These are phyloP conservation scores for Eulithis testata DNA, from an alignment of 2,888 invertebrate species.

Conservation along the genomic window DNA sequence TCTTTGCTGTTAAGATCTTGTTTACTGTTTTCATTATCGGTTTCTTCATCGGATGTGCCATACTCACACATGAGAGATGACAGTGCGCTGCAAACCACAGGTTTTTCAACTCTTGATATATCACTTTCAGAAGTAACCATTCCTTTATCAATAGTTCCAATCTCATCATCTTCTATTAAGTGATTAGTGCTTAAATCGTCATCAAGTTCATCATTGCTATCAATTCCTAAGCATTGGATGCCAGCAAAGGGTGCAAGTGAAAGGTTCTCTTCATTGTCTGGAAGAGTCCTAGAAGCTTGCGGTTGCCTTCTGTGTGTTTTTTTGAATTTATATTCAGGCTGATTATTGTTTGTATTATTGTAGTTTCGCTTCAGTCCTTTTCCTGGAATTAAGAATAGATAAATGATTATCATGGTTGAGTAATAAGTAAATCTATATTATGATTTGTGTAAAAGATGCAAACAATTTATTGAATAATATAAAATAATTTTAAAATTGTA, in stretches of 20 bases:
- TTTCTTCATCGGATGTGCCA: conserved; percentile 80
- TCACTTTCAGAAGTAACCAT: not conserved
- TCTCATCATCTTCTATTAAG: conserved; percentile 72
- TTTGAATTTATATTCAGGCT: conserved; percentile 33
- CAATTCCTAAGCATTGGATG: conserved; percentile 64
- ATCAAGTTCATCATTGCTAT: conserved; percentile 48
- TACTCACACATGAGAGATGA: conserved; percentile 84
- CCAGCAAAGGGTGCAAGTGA: conserved; percentile 79
- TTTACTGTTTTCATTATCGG: conserved; percentile 19
- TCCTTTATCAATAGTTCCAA: conserved; percentile 11
- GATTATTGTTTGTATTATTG: conserved; percentile 39
- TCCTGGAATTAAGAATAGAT: conserved; percentile 24
- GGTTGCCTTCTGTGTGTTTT: conserved; percentile 34
- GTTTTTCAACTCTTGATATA: conserved; percentile 38
- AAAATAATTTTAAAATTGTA: too few relatives aligned
- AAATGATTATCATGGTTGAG: too few relatives aligned
- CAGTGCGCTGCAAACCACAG: conserved; percentile 80
- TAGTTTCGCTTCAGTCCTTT: conserved; percentile 43
- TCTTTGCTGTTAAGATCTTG: conserved; percentile 4
- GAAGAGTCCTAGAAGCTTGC: conserved; percentile 43
- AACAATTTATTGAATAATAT: too few relatives aligned
- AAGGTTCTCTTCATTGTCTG: conserved; percentile 49
- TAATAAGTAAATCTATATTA: not conserved
- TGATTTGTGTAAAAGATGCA: too few relatives aligned
- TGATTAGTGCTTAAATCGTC: conserved; percentile 44